Evolutionary conservation across 2,888 invertebrate genomes (phyloP).

Genomic region (Chromoteleia sp.): DNA sequence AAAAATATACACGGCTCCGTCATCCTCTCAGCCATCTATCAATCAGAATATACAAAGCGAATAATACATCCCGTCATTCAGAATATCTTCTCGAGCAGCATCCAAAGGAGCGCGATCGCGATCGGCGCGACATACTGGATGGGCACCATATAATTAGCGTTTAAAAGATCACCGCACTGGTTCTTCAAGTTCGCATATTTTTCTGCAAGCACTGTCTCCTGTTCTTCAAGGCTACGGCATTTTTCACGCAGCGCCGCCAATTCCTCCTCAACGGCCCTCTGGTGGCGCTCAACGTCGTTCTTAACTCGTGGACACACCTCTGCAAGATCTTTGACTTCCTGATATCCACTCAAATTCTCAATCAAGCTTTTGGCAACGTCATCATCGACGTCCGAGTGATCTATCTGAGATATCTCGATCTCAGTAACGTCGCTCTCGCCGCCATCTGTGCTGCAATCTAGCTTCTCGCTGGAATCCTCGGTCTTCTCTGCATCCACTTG

Average conservation of each 20-base stretch:
- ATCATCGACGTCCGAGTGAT: background rate
- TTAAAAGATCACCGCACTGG: constrained; percentile 87
- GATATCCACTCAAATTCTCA: background rate
- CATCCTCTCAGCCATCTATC: constrained; percentile 9
- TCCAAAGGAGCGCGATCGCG: constrained; percentile 87
- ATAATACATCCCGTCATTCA: constrained; percentile 72
- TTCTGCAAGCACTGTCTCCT: constrained; percentile 87
- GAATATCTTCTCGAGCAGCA: constrained; percentile 85
- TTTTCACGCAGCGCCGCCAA: constrained; percentile 86
- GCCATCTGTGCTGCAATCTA: constrained; percentile 29
- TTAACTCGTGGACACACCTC: background rate
- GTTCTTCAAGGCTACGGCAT: constrained; percentile 88
- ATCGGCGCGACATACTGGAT: constrained; percentile 87
- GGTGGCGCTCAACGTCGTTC: background rate
- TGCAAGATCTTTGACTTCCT: background rate
- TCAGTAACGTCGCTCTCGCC: constrained; percentile 56
- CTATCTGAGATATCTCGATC: constrained; percentile 26
- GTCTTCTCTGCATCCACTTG: constrained; percentile 20
- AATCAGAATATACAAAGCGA: constrained; percentile 48
- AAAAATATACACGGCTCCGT: constrained; percentile 51
- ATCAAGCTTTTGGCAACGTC: background rate
- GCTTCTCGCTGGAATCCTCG: constrained; percentile 40
- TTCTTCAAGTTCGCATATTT: constrained; percentile 87
- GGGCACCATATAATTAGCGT: constrained; percentile 87
- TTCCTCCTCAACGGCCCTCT: constrained; percentile 27